Evolutionary conservation across 2,113 vertebrate species (phyloP), one percentile per base, ranked within the genome.

Genomic region (Hemiprocne comata): DNA sequence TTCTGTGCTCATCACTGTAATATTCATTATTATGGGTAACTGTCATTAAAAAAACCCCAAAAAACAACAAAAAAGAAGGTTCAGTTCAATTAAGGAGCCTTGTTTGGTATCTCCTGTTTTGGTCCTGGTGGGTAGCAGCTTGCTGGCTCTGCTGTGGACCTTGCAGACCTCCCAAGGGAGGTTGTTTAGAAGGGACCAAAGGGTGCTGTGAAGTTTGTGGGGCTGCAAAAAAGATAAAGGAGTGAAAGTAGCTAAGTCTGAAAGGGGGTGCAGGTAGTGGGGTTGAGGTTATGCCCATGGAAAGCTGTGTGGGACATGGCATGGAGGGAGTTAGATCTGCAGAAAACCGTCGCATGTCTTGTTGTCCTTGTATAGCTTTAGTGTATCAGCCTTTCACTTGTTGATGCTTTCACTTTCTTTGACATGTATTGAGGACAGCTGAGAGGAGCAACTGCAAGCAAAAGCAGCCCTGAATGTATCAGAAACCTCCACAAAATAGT

Each of bases 1-100:
- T 75, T 94, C 74, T 92, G 50, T 89, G 73, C 58, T 83, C 36
- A 48, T 87, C 74, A 38, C 74, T 90, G 62, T 76, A 76, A 85
- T 89, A 90, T 55, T 87, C 29, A 51, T 85, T 86, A 51, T 73
- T 89, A 70, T 38, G 24, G 64, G 29, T 91, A 65, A 65, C 42
- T 95, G 74, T 77, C 64, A 20, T n/a, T 53, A 94, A 92, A n/a
- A n/a, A n/a, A n/a, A n/a, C n/a, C n/a, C n/a, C n/a, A n/a, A n/a
- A 65, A 17, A 48, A 46, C 4, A 46, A 17, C 2, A 18, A 54
- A 40, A 34, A 23, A 26, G 3, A 53, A 36, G 11, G 24, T 90
- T 76, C 7, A 5, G 13, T 74, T 91, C 29, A 82, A 34, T 69
- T 60, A 72, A 93, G 28, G 55, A 70, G 36, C 7, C 13, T 20